phyloP scores from a whole-genome alignment of 2,797 vertebrate species.

The Halcyon smyrnensis region DNA sequence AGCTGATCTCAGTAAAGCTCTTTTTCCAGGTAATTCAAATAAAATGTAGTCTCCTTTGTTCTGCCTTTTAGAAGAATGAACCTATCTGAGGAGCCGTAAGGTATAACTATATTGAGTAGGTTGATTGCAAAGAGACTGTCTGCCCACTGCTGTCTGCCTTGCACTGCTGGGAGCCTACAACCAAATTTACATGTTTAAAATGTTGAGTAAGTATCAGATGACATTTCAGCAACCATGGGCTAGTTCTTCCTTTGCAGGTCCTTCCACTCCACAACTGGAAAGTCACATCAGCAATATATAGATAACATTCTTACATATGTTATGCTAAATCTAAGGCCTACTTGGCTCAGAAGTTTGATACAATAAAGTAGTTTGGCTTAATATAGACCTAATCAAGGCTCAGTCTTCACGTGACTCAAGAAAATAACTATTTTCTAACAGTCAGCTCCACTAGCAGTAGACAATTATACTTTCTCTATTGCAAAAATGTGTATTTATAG shows the following conservation, averaged over 20 bases:
- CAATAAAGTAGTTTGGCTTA: conserved; percentile 9
- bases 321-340: background rate
- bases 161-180: background rate
- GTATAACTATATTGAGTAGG: background rate
- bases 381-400: conserved; percentile 45
- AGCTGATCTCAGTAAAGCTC: background rate
- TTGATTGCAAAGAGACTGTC: background rate
- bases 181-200: background rate
- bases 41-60: background rate
- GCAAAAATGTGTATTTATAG: conserved; percentile 28
- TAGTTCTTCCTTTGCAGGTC: background rate
- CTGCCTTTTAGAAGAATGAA: background rate
- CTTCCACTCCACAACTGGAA: background rate
- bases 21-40: background rate
- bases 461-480: background rate
- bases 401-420: background rate
- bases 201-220: background rate
- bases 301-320: background rate
- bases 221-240: background rate
- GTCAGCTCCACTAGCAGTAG: background rate
- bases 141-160: background rate
- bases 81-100: background rate
- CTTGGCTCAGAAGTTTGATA: conserved; percentile 5
- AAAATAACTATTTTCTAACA: conserved; percentile 4
- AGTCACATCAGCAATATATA: background rate